Evolutionary conservation across 2,113 vertebrate species (phyloP).

Genomic region (Tonatia bakeri): DNA sequence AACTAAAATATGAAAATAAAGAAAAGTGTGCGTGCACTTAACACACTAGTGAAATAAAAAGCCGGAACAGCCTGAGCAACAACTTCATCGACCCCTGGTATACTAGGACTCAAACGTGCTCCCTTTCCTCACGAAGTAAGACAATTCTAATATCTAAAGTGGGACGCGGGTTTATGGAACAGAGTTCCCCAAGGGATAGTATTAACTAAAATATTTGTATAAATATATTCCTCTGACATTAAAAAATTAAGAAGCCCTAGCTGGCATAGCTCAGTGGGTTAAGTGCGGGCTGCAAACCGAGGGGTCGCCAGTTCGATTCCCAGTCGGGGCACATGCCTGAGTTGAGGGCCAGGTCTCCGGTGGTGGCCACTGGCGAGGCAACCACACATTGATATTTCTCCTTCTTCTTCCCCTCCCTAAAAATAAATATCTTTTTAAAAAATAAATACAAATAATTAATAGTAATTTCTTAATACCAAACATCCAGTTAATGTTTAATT

Average conservation of each 20-base stretch:
- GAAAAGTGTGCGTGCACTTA: not conserved
- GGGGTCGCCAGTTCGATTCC: no score
- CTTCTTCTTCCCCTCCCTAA: no score
- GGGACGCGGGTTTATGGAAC: not conserved
- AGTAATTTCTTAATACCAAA: not conserved
- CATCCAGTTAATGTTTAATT: not conserved
- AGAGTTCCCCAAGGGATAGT: not conserved
- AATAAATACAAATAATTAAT: not conserved
- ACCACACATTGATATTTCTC: no score
- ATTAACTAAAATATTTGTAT: not conserved
- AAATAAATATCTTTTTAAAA: no score
- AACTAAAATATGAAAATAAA: not conserved
- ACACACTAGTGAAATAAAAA: not conserved
- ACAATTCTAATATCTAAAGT: conserved; percentile 6
- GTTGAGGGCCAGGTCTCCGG: no score
- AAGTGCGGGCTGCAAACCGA: no score
- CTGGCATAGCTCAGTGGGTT: no score
- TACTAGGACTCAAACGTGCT: not conserved
- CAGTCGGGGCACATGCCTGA: no score
- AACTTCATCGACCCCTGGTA: not conserved
- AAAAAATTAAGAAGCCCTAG: no score
- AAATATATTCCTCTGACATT: not conserved
- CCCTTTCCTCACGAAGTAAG: not conserved
- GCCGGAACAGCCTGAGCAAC: not conserved
- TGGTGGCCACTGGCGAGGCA: no score